These are phyloP conservation scores for Pavo muticus DNA, from an alignment of 2,113 vertebrate genomes.

Conservation along the genomic window DNA sequence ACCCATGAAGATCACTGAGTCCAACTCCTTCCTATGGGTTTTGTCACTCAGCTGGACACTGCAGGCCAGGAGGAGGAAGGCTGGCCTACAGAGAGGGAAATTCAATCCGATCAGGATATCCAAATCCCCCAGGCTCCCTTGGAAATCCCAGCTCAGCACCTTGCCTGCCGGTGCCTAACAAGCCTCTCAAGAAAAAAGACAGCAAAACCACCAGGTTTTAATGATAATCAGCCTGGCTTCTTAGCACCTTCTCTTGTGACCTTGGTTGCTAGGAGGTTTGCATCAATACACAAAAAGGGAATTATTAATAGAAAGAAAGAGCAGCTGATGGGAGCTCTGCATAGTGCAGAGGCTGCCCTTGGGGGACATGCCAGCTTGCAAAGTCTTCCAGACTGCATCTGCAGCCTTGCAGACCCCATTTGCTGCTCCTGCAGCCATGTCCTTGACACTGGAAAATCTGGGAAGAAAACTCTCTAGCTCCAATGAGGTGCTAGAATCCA, in stretches of 20 bases:
- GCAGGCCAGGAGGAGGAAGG: neutral
- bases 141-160: conserved; percentile 29
- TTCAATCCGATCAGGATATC: neutral
- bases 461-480: too few species aligned
- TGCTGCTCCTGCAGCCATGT: neutral
- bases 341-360: neutral
- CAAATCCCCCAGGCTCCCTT: neutral
- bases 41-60: neutral
- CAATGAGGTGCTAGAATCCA: too few species aligned
- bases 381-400: neutral
- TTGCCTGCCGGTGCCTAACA: neutral
- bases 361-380: neutral
- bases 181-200: conserved; percentile 19
- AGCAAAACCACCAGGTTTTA: conserved; percentile 19
- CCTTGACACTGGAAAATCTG: too few species aligned
- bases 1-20: too few species aligned
- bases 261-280: conserved; percentile 62
- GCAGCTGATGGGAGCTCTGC: conserved; percentile 40
- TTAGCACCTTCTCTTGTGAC: conserved; percentile 52
- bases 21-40: neutral
- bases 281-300: conserved; percentile 38
- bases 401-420: neutral
- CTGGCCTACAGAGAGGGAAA: neutral
- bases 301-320: conserved; percentile 65
- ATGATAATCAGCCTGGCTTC: conserved; percentile 26